Evolutionary conservation across 2,888 invertebrate genomes (phyloP).

Genomic region (Acanthacorydalis orientalis): DNA sequence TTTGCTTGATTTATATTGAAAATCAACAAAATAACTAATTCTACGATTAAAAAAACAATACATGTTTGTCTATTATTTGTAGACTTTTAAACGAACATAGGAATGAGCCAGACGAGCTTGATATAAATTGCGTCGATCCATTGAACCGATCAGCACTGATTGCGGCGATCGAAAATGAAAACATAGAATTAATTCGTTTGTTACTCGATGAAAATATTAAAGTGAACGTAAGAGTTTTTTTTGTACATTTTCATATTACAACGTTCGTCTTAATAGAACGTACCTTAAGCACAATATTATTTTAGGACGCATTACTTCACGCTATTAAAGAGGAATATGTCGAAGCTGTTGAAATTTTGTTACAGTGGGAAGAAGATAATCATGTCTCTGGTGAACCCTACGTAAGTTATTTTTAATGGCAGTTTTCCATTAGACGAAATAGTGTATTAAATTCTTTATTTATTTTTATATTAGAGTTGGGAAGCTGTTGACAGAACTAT

Average conservation of each 20-base stretch:
- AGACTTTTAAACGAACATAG: slow-evolving; percentile 57
- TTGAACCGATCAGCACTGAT: slow-evolving; percentile 83
- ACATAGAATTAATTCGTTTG: slow-evolving; percentile 77
- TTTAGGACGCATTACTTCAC: slow-evolving; percentile 75
- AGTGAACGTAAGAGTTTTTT: slow-evolving; percentile 48
- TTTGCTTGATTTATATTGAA: neutral
- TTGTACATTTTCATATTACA: neutral
- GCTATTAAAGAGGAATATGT: slow-evolving; percentile 98
- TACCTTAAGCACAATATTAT: slow-evolving; percentile 1
- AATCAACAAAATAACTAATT: neutral
- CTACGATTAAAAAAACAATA: neutral
- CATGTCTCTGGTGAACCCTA: slow-evolving; percentile 63
- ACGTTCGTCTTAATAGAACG: too few relatives aligned
- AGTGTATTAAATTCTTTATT: neutral
- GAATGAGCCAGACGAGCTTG: slow-evolving; percentile 48
- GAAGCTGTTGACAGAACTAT: slow-evolving; percentile 62
- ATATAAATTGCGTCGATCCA: slow-evolving; percentile 92
- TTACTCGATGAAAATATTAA: slow-evolving; percentile 67
- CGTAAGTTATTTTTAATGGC: slow-evolving; percentile 31
- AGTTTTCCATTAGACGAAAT: neutral
- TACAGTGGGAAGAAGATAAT: slow-evolving; percentile 76
- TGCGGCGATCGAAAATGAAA: slow-evolving; percentile 95
- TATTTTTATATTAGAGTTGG: slow-evolving; percentile 48
- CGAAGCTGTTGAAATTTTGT: slow-evolving; percentile 85
- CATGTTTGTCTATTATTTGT: slow-evolving; percentile 11